Evolutionary conservation across 2,113 vertebrate species (phyloP), one percentile per base, ranked within the genome.

Genomic region (Notothenia coriiceps): DNA sequence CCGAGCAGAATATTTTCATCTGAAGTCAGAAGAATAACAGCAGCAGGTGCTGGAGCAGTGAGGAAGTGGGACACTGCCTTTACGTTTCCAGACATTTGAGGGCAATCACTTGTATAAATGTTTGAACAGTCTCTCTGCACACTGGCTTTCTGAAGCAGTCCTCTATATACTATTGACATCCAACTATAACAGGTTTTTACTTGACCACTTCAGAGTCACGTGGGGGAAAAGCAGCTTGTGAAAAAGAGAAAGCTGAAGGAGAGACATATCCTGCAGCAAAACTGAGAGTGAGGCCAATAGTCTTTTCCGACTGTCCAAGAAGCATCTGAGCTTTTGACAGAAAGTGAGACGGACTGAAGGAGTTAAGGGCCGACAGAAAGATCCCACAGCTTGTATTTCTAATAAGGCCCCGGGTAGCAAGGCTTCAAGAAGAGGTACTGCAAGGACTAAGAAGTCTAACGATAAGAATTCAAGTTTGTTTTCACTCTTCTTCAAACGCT

Each of bases 111-210:
- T 83, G 78, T 77, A 86, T 90, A 86, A 91, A 93, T 89, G 85
- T 93, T 92, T 92, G 74, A 90, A 90, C 82, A 89, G 87, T 68
- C 52, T 62, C 69, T 85, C 55, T 25, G 82, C 70, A 80, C 50
- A 83, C 49, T 65, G 86, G 33, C 56, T 72, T 74, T 76, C 77
- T 17, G 59, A 75, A 70, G 47, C 54, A 0, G 61, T 51, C 72
- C 57, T 81, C 29, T 46, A 10, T 43, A 63, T 43, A 63, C 62
- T 55, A 40, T 14, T 17, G 43, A 77, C 66, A 61, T 70, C 65
- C 44, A 68, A 55, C 57, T 66, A 10, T 33, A 63, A 75, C 62
- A 55, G 55, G 35, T 9, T 78, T 83, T 71, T 25, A 50, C 52
- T 64, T 18, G 35, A 69, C 50, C 10, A 14, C 60, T 60, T n/a